phyloP scores from a whole-genome alignment of 2,113 vertebrate genomes.

The Notothenia rossii region DNA sequence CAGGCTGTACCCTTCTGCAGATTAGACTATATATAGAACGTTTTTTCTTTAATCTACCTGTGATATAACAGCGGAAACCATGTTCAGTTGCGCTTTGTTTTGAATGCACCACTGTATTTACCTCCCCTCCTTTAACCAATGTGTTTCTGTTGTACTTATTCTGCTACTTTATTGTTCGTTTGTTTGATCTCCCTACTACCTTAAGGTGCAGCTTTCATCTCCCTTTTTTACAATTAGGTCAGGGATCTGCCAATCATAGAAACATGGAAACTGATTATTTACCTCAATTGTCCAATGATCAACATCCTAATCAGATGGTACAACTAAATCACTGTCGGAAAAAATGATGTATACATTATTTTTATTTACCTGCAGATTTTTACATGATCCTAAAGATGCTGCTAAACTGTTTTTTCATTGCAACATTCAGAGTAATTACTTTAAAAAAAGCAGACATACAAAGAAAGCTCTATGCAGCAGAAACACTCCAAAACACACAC shows the following conservation, averaged over 20 bases:
- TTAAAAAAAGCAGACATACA: neutral
- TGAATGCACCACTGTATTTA: slow-evolving; percentile 22
- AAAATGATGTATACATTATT: neutral
- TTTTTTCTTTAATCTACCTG: slow-evolving; percentile 76
- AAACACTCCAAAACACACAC: neutral
- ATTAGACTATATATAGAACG: slow-evolving; percentile 75
- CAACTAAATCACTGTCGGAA: too few species aligned
- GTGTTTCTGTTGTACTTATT: neutral
- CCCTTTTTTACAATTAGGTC: neutral
- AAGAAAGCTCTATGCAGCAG: neutral
- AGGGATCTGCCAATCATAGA: neutral
- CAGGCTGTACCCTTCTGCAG: slow-evolving; percentile 48
- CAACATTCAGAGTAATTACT: neutral
- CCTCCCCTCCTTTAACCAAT: slow-evolving; percentile 26
- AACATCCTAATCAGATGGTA: too few species aligned
- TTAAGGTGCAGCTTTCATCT: neutral
- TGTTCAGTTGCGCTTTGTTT: slow-evolving; percentile 64
- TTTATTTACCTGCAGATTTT: neutral
- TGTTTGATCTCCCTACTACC: neutral
- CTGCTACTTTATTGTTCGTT: neutral
- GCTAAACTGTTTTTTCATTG: neutral
- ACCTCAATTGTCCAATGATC: too few species aligned
- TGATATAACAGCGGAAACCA: slow-evolving; percentile 61
- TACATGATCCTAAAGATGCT: neutral
- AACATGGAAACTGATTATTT: neutral